Evolutionary conservation across 2,113 vertebrate species (phyloP).

Genomic region (Polypterus bichir): DNA sequence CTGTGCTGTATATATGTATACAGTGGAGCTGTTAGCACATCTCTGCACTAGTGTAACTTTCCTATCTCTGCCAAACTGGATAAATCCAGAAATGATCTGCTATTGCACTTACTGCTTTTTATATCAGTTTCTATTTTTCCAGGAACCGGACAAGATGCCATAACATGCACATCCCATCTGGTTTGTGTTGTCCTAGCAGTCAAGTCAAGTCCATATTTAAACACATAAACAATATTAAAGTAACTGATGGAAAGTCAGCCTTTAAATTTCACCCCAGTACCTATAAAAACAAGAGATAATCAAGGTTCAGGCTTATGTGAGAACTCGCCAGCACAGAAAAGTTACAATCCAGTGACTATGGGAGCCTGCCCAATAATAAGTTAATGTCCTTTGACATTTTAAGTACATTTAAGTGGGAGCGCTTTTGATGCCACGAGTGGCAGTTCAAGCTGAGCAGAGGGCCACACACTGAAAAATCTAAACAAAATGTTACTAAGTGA

Average conservation of each 20-base stretch:
- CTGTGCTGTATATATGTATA: no score
- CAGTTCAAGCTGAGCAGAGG: conserved; percentile 5
- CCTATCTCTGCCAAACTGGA: no score
- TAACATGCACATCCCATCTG: no score
- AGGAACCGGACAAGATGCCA: no score
- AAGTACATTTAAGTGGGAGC: conserved; percentile 4
- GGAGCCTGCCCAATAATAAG: conserved; percentile 3
- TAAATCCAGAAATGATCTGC: no score
- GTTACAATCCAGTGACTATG: not conserved
- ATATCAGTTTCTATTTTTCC: no score
- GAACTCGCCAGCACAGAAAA: not conserved
- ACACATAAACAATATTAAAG: not conserved
- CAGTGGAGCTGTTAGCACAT: no score
- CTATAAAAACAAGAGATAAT: not conserved
- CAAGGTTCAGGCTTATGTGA: not conserved
- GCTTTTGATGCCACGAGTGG: conserved; percentile 4
- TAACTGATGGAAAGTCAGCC: not conserved
- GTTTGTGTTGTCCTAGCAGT: no score
- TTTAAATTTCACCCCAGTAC: not conserved
- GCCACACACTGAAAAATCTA: conserved; percentile 5
- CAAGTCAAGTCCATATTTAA: not conserved
- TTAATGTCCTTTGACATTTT: conserved; percentile 5
- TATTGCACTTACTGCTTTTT: no score
- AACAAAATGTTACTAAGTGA: conserved; percentile 2
- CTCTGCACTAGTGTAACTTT: no score